Conservation (phyloP, 1,140 invertebrate species). For the Eupristina koningsbergeri region DNA sequence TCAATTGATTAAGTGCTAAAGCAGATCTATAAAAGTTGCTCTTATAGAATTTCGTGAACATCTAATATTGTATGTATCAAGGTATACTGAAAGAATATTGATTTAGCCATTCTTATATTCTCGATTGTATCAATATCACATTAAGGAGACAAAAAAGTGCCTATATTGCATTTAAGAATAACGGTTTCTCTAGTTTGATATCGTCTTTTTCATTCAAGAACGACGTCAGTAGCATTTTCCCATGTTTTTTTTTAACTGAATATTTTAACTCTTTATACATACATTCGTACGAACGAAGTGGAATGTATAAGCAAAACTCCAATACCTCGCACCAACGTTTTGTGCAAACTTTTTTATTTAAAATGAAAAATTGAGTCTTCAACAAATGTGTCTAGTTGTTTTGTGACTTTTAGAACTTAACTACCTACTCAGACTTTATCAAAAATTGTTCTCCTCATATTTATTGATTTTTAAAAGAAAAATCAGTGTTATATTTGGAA, state of each 20-base stretch:
- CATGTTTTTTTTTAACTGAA: conserved; percentile 11
- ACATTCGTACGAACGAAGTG: background rate
- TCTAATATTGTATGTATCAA: background rate
- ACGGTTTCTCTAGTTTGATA: background rate
- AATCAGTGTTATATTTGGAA: no score
- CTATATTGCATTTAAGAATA: conserved; percentile 15
- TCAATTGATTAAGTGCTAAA: no score
- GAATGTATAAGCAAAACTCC: conserved; percentile 17
- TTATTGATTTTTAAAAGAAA: no score
- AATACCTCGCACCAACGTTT: no score
- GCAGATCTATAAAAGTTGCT: no score
- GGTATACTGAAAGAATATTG: conserved; percentile 16
- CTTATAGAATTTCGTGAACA: background rate
- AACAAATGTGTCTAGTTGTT: conserved; percentile 6
- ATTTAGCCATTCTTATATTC: conserved; percentile 12
- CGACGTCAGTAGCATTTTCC: background rate
- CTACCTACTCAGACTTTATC: no score
- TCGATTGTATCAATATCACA: conserved; percentile 41
- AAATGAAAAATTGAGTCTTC: conserved; percentile 19
- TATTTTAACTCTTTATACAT: conserved; percentile 36
- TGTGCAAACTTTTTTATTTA: conserved; percentile 24
- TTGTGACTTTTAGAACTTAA: background rate
- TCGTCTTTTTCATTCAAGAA: background rate
- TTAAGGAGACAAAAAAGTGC: background rate
- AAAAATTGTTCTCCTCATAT: no score